phyloP scores from a whole-genome alignment of 1,140 invertebrate species.

The Solen grandis region DNA sequence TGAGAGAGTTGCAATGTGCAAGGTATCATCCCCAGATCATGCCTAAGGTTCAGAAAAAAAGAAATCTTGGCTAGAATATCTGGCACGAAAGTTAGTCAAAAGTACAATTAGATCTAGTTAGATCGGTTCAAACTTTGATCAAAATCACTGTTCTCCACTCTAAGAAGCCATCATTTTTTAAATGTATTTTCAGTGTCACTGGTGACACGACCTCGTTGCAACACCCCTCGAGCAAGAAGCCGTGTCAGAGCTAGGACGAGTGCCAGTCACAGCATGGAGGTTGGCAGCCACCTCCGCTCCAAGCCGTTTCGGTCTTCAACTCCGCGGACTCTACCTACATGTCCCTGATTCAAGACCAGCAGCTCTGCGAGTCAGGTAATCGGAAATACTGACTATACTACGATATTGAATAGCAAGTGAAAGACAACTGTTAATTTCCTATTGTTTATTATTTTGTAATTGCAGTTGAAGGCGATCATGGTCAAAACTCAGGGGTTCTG shows the following conservation, averaged over 20 bases:
- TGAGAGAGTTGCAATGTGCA: too few relatives aligned
- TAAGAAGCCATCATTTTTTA: slow-evolving; percentile 31
- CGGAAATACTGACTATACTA: slow-evolving; percentile 35
- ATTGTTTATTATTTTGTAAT: slow-evolving; percentile 34
- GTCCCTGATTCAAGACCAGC: slow-evolving; percentile 35
- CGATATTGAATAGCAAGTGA: slow-evolving; percentile 37
- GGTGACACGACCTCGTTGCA: slow-evolving; percentile 33
- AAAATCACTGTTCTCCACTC: slow-evolving; percentile 30
- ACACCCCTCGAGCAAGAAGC: slow-evolving; percentile 37
- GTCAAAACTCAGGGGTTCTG: slow-evolving; percentile 38
- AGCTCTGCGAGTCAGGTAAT: slow-evolving; percentile 34
- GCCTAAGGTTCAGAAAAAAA: too few relatives aligned
- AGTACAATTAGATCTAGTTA: slow-evolving; percentile 34
- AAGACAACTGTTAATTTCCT: slow-evolving; percentile 40
- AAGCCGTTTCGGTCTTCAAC: slow-evolving; percentile 36
- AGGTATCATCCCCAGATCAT: too few relatives aligned
- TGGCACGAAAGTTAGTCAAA: slow-evolving; percentile 33
- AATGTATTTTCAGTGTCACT: slow-evolving; percentile 35
- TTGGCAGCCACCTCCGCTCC: slow-evolving; percentile 30
- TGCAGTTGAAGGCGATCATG: slow-evolving; percentile 41
- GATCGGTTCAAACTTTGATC: slow-evolving; percentile 35
- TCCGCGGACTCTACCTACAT: slow-evolving; percentile 25
- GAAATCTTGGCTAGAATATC: too few relatives aligned
- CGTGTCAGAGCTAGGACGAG: slow-evolving; percentile 31
- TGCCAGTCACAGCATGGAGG: slow-evolving; percentile 39